phyloP scores from a whole-genome alignment of 2,113 vertebrate genomes.

The Lasiurus borealis region DNA sequence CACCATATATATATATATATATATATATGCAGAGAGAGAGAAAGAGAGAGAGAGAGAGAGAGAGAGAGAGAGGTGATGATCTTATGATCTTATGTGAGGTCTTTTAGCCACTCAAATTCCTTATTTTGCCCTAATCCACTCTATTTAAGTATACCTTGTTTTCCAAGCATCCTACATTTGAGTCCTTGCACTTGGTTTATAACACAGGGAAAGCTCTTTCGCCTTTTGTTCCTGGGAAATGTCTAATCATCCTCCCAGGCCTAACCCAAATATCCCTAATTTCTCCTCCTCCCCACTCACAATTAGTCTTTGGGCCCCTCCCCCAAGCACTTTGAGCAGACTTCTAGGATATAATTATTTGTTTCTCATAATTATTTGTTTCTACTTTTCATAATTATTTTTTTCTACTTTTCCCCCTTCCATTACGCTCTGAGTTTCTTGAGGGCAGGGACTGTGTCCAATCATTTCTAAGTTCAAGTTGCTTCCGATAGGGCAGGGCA shows the following conservation, averaged over 20 bases:
- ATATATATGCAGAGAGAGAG: too few species aligned
- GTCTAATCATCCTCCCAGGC: background rate
- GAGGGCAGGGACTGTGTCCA: background rate
- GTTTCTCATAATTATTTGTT: too few species aligned
- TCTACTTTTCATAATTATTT: too few species aligned
- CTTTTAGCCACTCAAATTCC: background rate
- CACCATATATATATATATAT: too few species aligned
- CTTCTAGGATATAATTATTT: background rate
- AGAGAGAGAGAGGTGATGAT: background rate
- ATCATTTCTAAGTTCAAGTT: background rate
- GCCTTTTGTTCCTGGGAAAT: background rate
- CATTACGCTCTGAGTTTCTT: background rate
- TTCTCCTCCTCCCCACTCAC: background rate
- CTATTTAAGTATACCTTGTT: background rate
- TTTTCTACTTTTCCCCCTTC: background rate
- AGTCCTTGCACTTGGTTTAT: background rate
- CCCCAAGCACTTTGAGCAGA: background rate
- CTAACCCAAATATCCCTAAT: background rate
- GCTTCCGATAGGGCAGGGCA: background rate
- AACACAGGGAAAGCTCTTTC: background rate
- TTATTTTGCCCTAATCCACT: background rate
- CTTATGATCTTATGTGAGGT: background rate
- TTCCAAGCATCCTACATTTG: background rate
- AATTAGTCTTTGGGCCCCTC: background rate
- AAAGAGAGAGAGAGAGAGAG: too few species aligned